Base-by-base conservation (phyloP, 2,888 invertebrate species). In the Amphipoea lucens region DNA sequence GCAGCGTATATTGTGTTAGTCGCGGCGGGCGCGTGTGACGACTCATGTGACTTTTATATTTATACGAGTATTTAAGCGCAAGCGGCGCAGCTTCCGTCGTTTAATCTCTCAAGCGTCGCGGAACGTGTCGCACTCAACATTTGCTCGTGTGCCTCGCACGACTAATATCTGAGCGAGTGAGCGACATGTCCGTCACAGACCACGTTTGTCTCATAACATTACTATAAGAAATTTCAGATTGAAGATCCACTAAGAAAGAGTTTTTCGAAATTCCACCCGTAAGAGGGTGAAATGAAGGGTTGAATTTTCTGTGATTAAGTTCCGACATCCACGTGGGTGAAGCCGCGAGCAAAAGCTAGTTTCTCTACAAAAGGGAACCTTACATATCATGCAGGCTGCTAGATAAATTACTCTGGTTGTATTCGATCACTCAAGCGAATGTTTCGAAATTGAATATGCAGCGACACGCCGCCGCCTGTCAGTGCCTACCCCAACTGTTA, bases 21-120 rank as follows among this genome's bases (percentile, higher is more conserved):
- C 63, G 36, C 71, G 17, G 60, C 40, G 17, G 12, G 12, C 68
- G 57, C 3, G 12, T 62, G 74, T 36, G 68, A 40, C 60, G 36
- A n/a, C 36, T 62, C 60, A 60, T 51, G 73, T 79, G 45, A 79
- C 45, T 68, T 65, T 73, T 75, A 75, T 81, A 85, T 81, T 72
- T 81, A 67, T 57, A 60, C 42, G 17, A 81, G n/a, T 72, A 45
- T 79, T 62, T 48, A 17, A 62, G 62, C 29, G 51, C 36, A 48
- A 65, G 6, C 45, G 51, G 42, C 71, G 40, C 23, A 29, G 42
- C 79, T 65, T 66, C 63, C 51, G 48, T 12, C 12, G 12, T 12
- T 82, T 69, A n/a, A 40, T 9, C 40, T 62, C 36, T 2, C 20
- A 14, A 74, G 14, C 29, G 57, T 70, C 57, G 29, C 29, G 75